These are phyloP conservation scores for Zygothrica quintamaculata DNA, from an alignment of 2,888 invertebrate species.

Conservation along the genomic window DNA sequence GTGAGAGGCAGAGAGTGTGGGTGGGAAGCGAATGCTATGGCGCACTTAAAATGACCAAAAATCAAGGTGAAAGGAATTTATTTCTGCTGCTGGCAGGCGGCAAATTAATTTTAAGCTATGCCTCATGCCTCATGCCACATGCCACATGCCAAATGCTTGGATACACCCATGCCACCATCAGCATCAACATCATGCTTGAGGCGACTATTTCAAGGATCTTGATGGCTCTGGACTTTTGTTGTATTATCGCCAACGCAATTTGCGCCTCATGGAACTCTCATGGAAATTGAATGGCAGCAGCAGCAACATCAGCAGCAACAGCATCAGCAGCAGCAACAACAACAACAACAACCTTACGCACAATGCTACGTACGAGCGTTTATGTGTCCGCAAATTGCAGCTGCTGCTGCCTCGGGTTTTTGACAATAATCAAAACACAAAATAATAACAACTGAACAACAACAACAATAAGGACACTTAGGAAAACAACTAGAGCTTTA, in stretches of 20 bases:
- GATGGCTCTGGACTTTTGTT: constrained; percentile 54
- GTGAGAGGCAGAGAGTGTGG: background rate
- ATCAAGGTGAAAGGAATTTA: constrained; percentile 62
- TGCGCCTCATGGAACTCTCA: constrained; percentile 55
- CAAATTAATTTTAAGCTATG: constrained; percentile 66
- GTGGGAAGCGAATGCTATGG: background rate
- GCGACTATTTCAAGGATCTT: constrained; percentile 46
- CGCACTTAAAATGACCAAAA: constrained; percentile 57
- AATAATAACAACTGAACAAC: constrained; percentile 23
- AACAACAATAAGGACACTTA: constrained; percentile 15
- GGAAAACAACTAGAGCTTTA: constrained; percentile 1
- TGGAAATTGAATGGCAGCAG: constrained; percentile 45
- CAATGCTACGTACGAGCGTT: constrained; percentile 27
- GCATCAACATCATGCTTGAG: constrained; percentile 12
- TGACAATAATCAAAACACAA: constrained; percentile 75
- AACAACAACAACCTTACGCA: no score
- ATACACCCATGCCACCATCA: background rate
- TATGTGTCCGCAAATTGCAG: constrained; percentile 62
- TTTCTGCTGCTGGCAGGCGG: constrained; percentile 66
- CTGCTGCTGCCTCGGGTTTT: constrained; percentile 60
- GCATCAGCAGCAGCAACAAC: no score
- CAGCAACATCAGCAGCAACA: no score
- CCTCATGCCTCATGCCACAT: background rate
- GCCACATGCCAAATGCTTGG: constrained; percentile 1
- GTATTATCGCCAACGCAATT: constrained; percentile 67